Percentiles rank a stretch among this genome's conserved stretches.
Conservation (phyloP, 2,888 invertebrate species). For the Gibbula magus region DNA sequence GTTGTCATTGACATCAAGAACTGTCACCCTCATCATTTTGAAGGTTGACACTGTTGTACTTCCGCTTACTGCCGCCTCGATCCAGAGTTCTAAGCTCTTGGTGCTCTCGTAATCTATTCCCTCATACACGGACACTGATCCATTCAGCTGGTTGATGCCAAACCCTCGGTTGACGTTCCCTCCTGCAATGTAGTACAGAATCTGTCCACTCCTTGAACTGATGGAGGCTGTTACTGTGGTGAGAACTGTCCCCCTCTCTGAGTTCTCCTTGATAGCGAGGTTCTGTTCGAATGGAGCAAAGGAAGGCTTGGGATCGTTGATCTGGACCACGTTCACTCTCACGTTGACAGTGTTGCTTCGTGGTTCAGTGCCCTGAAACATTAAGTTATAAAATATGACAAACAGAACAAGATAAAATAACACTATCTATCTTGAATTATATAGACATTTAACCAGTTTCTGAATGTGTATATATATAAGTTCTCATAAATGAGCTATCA, state of each 20-base stretch:
- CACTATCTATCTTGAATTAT: background rate
- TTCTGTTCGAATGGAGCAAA: conserved; percentile 79
- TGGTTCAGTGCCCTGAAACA: conserved; percentile 79
- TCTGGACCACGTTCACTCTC: conserved; percentile 85
- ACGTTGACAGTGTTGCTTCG: conserved; percentile 85
- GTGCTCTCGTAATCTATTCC: conserved; percentile 64
- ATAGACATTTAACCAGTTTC: background rate
- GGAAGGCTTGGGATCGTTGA: conserved; percentile 83
- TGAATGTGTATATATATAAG: too few relatives aligned
- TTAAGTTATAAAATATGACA: background rate
- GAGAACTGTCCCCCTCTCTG: conserved; percentile 77
- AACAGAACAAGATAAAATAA: too few relatives aligned
- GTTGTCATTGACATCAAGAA: conserved; percentile 95
- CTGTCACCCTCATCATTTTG: conserved; percentile 83
- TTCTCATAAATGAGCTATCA: too few relatives aligned
- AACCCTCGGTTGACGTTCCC: conserved; percentile 87
- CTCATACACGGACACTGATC: conserved; percentile 52
- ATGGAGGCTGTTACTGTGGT: conserved; percentile 88
- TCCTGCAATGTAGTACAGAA: conserved; percentile 88
- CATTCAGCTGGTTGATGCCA: conserved; percentile 50
- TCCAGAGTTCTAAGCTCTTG: conserved; percentile 58
- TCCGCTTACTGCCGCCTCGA: conserved; percentile 77
- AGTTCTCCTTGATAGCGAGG: conserved; percentile 77
- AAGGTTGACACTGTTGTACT: conserved; percentile 52
- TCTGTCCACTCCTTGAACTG: conserved; percentile 75